Evolutionary conservation across 1,140 invertebrate species (phyloP).

Genomic region (Callitettix versicolor): DNA sequence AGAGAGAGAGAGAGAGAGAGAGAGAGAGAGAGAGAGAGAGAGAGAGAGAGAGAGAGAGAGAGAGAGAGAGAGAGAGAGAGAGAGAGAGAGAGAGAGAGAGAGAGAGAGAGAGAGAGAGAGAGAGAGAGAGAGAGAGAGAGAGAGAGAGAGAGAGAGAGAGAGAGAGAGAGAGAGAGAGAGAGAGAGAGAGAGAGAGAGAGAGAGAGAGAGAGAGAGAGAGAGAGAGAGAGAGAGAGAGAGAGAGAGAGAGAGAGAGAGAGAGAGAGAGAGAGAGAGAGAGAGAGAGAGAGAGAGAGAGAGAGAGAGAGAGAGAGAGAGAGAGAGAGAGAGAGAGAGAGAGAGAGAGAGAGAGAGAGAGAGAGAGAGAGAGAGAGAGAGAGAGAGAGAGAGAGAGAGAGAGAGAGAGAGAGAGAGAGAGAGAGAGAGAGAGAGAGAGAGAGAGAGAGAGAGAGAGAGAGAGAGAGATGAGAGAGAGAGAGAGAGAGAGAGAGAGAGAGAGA

Average conservation of each 20-base stretch:
- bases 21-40: slow-evolving; percentile 14
- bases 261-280: slow-evolving; percentile 11
- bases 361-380: no score
- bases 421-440: no score
- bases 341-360: slow-evolving; percentile 6
- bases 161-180: background rate
- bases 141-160: background rate
- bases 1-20: slow-evolving; percentile 14
- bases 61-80: slow-evolving; percentile 14
- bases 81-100: slow-evolving; percentile 12
- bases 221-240: slow-evolving; percentile 12
- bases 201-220: slow-evolving; percentile 11
- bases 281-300: slow-evolving; percentile 12
- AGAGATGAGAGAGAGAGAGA: no score
- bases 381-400: no score
- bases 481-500: no score
- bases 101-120: background rate
- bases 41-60: slow-evolving; percentile 14
- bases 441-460: no score
- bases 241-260: slow-evolving; percentile 12
- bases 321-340: slow-evolving; percentile 12
- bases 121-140: background rate
- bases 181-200: slow-evolving; percentile 5
- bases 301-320: slow-evolving; percentile 12
- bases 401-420: no score